Evolutionary conservation across 2,113 vertebrate species (phyloP), one percentile per base, ranked within the genome.

Genomic region (Ciconia boyciana): DNA sequence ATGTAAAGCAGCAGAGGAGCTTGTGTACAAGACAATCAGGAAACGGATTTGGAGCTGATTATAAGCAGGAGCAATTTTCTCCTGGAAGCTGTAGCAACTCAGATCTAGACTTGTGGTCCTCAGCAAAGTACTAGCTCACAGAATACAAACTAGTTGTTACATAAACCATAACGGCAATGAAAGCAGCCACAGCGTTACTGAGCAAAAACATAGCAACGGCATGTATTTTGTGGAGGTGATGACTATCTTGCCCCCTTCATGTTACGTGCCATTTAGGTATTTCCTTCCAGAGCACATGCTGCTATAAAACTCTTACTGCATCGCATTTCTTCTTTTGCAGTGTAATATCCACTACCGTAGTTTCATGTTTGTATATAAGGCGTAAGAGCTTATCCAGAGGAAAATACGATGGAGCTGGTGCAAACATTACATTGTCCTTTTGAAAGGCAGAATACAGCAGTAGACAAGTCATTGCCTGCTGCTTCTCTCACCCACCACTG

Each of bases 31-130:
- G 62, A 41, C 31, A 52, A 74, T 43, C 49, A 10, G 39, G 48
- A 49, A 87, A 66, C 1, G 0, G 68, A 54, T 70, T 75, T 75
- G n/a, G 55, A 83, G 57, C 39, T 25, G 21, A 76, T 89, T 60
- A 83, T 43, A 83, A 80, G 55, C 72, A 83, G 41, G 28, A 90
- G 19, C 39, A 75, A 64, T 87, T 83, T 83, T 43, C 31, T 90
- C 51, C 87, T 64, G 31, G 62, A 93, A 78, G 32, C 44, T 16
- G n/a, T 65, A 70, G 48, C 68, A 71, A 62, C 26, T 46, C 43
- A 15, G 18, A 90, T 39, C 36, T 41, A 69, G 52, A 58, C 43
- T 83, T 87, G 1, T 24, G 18, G 24, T 16, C 78, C 87, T 52
- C 66, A 74, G 39, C 16, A 57, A 79, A 46, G 55, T 43, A 49